Base-by-base conservation (phyloP, 2,113 vertebrate genomes). In the Gorsachius goisagi region DNA sequence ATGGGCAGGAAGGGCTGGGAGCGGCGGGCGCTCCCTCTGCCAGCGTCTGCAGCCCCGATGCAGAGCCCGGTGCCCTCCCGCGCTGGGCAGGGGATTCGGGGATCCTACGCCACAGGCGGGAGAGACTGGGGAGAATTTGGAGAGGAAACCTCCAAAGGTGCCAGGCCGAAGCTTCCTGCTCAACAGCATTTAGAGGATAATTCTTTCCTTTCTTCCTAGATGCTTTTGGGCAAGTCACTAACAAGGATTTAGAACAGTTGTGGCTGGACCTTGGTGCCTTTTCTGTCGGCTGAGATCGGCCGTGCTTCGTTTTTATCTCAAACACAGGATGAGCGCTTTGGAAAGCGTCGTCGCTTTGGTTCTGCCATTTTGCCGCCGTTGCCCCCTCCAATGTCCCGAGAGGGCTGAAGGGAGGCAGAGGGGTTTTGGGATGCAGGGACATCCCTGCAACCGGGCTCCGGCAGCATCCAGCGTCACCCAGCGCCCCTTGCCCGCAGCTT, bases 241-340 rank as follows among this genome's bases (percentile, higher is more conserved):
- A 17, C 1, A 9, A 56, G 74, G 85, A 32, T 68, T 78, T 37
- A 1, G 16, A 55, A 39, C 2, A 8, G 81, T n/a, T 74, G 83
- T 20, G 83, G 69, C 15, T 17, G 90, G 79, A 90, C 84, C 85
- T 81, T 3, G 28, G 82, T 75, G 90, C 80, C 86, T 92, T 87
- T 71, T 85, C 74, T 41, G 88, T 18, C 4, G 32, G 4, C 21
- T 1, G 83, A 41, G 56, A 30, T 4, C 1, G 19, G 81, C 60
- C 11, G 3, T 0, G 17, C 71, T 50, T 53, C 1, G 12, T 33
- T 68, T 77, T 59, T 59, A 6, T 19, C 50, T n/a, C 22, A 15
- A 41, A 27, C 1, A 3, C 30, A 2, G 41, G 26, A 50, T 1
- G 2, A 37, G 62, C 5, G 15, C 63, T 71, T 8, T 1, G 49